Conservation (phyloP, 2,113 vertebrate genomes). For the Halcyon malimbica region DNA sequence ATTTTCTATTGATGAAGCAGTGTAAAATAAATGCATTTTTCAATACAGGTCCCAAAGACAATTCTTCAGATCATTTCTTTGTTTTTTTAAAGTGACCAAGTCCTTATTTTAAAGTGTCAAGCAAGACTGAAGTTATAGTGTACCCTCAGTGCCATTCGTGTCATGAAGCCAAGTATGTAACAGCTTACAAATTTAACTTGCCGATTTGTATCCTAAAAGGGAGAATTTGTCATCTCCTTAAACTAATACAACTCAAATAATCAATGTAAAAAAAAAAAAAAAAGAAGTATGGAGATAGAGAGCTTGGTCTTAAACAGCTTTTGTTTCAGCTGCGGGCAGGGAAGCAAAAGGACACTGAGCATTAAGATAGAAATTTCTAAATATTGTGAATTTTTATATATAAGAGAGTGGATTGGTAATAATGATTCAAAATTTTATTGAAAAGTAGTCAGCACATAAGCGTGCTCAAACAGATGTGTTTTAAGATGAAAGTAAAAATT, state of each 20-base stretch:
- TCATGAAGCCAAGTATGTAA: conserved; percentile 71
- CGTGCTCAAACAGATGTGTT: conserved; percentile 68
- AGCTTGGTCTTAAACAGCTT: conserved; percentile 77
- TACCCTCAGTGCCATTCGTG: conserved; percentile 79
- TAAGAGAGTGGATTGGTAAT: conserved; percentile 74
- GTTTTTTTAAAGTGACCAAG: conserved; percentile 76
- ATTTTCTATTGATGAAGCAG: conserved; percentile 75
- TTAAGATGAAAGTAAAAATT: conserved; percentile 67
- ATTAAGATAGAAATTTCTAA: conserved; percentile 70
- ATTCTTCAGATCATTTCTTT: conserved; percentile 76
- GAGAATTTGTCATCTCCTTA: conserved; percentile 42
- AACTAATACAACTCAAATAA: conserved; percentile 61
- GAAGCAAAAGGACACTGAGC: conserved; percentile 79
- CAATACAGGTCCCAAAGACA: conserved; percentile 77
- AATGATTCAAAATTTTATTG: conserved; percentile 79
- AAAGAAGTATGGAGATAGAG: conserved; percentile 20
- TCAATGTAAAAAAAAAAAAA: conserved; percentile 43
- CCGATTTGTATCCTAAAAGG: conserved; percentile 55
- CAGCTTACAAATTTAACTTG: conserved; percentile 61
- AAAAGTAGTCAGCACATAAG: conserved; percentile 58
- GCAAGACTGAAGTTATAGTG: conserved; percentile 59
- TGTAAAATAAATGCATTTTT: conserved; percentile 79
- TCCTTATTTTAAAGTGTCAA: conserved; percentile 78
- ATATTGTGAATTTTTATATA: conserved; percentile 73
- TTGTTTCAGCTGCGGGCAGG: conserved; percentile 83